Evolutionary conservation across 2,888 invertebrate genomes (phyloP), one percentile per base, ranked within the genome.

Genomic region (Drosophila quinaria): DNA sequence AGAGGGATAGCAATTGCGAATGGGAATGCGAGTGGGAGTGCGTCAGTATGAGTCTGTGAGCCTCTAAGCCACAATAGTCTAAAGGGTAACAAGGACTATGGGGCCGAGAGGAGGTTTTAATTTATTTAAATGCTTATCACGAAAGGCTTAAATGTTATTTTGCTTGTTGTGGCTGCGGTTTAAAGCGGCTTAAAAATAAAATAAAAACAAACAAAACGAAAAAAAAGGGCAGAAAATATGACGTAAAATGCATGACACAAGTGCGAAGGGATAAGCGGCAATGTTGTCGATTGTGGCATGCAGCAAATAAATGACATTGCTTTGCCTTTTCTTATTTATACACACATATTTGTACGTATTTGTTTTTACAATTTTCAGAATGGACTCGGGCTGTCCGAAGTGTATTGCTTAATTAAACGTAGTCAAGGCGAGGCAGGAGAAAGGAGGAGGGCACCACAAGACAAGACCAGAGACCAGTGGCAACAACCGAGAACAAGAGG

Each of bases 71-170:
- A 75, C 73, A 77, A 77, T 50, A 37, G 63, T 42, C 25, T 37
- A 25, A 49, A 56, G 29, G 39, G 55, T 70, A 46, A 15, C n/a
- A 33, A n/a, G 15, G 6, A 22, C n/a, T 0, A 15, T 22, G 22
- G 4, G 33, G 22, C 4, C 9, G 10, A 15, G 17, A 19, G 71
- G 83, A 71, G 88, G 73, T 76, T 90, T 88, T 88, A 89, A 89
- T 89, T 90, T 90, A 89, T 89, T 89, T 90, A 89, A 89, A 90
- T 90, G 89, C 89, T 89, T 89, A 89, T 89, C 87, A 84, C 82
- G 87, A 87, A 87, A 80, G 90, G 89, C 89, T 88, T 87, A 90
- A 90, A 78, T 88, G 87, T 83, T 86, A 75, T 88, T 85, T 78
- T 78, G 85, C 81, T 89, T 87, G 86, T 87, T 80, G 81, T 61